A percentile compares a stretch with the other conserved stretches of the same genome.
phyloP scores from a whole-genome alignment of 2,113 vertebrate species.

The Terrapene triunguis region DNA sequence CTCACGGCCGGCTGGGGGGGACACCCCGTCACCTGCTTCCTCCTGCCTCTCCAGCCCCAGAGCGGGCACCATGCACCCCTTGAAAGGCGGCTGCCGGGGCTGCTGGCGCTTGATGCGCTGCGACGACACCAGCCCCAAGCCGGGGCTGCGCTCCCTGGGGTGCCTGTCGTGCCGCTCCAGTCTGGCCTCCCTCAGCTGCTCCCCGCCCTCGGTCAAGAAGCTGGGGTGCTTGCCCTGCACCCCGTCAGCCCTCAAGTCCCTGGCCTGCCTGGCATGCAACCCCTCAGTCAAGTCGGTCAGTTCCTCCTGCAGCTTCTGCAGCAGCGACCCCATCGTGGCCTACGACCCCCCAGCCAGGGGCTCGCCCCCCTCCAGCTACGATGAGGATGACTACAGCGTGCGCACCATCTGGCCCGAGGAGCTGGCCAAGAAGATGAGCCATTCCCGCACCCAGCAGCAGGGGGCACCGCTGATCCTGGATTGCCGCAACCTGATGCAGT shows the following conservation, averaged over 20 bases:
- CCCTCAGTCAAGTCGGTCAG: slow-evolving; percentile 83
- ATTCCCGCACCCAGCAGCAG: slow-evolving; percentile 74
- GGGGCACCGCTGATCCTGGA: slow-evolving; percentile 80
- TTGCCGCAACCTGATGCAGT: slow-evolving; percentile 84
- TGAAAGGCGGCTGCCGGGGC: slow-evolving; percentile 77
- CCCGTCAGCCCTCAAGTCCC: slow-evolving; percentile 74
- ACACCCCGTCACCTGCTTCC: not conserved
- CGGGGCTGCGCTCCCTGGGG: slow-evolving; percentile 79
- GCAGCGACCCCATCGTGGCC: slow-evolving; percentile 89
- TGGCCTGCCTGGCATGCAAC: slow-evolving; percentile 84
- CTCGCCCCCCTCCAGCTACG: slow-evolving; percentile 65
- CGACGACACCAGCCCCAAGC: slow-evolving; percentile 71
- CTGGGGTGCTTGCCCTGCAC: slow-evolving; percentile 85
- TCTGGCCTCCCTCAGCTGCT: slow-evolving; percentile 79
- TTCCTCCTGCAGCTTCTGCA: slow-evolving; percentile 89
- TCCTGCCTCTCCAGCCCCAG: slow-evolving; percentile 81
- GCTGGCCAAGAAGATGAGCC: slow-evolving; percentile 85
- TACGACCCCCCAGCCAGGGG: slow-evolving; percentile 82
- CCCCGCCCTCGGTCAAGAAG: slow-evolving; percentile 80
- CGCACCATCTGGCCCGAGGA: slow-evolving; percentile 89
- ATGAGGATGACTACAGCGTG: slow-evolving; percentile 79
- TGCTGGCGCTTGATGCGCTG: slow-evolving; percentile 85
- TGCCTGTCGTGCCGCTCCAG: slow-evolving; percentile 81
- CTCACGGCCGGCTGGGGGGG: slow-evolving; percentile 73
- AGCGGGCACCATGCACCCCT: slow-evolving; percentile 81